phyloP scores from a whole-genome alignment of 1,140 invertebrate genomes.

The Copidosoma floridanum region DNA sequence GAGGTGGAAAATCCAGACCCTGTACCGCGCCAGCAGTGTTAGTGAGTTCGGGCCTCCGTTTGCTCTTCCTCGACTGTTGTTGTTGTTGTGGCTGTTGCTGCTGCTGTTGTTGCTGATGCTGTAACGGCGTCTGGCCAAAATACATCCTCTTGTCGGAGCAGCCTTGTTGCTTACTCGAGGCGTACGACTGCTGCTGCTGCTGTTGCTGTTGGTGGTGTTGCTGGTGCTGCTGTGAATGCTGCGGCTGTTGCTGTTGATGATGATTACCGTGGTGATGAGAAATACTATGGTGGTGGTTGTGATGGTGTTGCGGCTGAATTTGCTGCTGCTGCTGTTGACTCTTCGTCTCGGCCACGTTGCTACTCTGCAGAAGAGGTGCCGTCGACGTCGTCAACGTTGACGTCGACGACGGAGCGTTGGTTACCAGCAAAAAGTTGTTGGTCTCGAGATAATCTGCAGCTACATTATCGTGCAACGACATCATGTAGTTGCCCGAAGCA shows the following conservation, averaged over 20 bases:
- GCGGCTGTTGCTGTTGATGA: too few species aligned
- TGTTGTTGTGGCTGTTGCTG: constrained; percentile 42
- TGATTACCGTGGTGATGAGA: too few species aligned
- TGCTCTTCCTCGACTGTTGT: constrained; percentile 48
- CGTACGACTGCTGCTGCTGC: constrained; percentile 33
- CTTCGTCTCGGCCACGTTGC: constrained; percentile 35
- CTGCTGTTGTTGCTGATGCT: constrained; percentile 29
- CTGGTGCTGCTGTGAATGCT: constrained; percentile 38
- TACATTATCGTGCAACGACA: constrained; percentile 53
- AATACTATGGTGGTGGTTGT: constrained; percentile 42
- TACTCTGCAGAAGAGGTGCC: constrained; percentile 30
- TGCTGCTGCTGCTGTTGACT: constrained; percentile 38
- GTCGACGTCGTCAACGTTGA: constrained; percentile 39
- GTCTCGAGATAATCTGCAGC: constrained; percentile 48
- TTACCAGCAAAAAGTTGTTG: constrained; percentile 48
- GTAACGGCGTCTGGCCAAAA: constrained; percentile 33
- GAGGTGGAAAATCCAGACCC: constrained; percentile 40
- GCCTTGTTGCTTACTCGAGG: constrained; percentile 36
- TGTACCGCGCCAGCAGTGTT: background rate
- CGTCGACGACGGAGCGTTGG: constrained; percentile 36
- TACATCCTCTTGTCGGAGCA: constrained; percentile 43
- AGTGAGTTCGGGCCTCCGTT: constrained; percentile 32
- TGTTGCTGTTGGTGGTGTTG: constrained; percentile 33
- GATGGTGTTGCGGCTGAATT: constrained; percentile 37
- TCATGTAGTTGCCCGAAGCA: constrained; percentile 52